Conservation (phyloP, 2,888 invertebrate genomes). For the Cryptocephalus primarius region DNA sequence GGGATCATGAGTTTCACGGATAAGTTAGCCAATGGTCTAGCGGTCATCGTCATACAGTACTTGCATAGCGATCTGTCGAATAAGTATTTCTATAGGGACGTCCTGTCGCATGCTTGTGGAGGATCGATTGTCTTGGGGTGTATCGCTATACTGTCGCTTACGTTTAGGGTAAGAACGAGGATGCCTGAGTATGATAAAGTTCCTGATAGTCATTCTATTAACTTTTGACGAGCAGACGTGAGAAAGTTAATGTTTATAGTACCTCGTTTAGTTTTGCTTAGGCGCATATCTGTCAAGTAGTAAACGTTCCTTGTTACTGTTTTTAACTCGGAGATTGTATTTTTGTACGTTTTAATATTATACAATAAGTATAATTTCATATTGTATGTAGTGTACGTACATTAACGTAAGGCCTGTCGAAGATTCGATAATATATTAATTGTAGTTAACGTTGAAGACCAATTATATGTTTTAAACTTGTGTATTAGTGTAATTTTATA, state of each 20-base stretch:
- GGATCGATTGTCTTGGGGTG: conserved; percentile 42
- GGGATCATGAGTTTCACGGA: conserved; percentile 89
- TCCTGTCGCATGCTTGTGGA: conserved; percentile 46
- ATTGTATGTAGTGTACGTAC: no score
- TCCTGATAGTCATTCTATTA: conserved; percentile 12
- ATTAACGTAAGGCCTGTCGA: no score
- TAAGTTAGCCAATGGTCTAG: conserved; percentile 79
- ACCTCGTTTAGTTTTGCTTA: no score
- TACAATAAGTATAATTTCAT: background rate
- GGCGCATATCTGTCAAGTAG: no score
- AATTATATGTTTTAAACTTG: no score
- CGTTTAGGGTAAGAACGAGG: conserved; percentile 3
- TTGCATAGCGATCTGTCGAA: conserved; percentile 38
- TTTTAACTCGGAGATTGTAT: background rate
- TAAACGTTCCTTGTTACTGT: background rate
- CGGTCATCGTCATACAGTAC: conserved; percentile 70
- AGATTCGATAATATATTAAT: no score
- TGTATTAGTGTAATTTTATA: no score
- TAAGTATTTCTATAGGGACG: conserved; percentile 42
- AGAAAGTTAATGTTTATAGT: no score
- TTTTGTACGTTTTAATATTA: background rate
- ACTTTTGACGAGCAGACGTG: conserved; percentile 1
- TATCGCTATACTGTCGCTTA: conserved; percentile 28
- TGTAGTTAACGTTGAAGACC: no score
- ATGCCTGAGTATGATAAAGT: conserved; percentile 9